Evolutionary conservation across 2,888 invertebrate genomes (phyloP), one percentile per base, ranked within the genome.

Genomic region (Diplazon laetatorius): DNA sequence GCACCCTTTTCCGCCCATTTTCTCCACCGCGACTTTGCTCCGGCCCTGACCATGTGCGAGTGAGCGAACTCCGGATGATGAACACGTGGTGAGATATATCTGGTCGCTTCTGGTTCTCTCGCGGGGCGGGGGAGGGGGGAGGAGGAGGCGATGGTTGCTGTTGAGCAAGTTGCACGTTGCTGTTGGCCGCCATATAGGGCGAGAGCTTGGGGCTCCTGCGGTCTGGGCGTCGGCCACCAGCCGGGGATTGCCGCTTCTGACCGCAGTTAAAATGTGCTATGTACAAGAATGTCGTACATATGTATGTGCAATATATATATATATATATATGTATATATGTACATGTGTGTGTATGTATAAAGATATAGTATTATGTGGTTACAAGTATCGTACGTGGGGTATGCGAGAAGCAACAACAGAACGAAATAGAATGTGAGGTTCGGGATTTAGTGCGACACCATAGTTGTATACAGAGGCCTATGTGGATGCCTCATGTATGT

Each of bases 181-280:
- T 68, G 68, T 55, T 55, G 68, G 48, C 68, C 30, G 25, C 68
- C 55, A 55, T 55, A 55, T 55, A 55, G 68, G 44, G 68, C 44
- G 37, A 59, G 52, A 25, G 44, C 42, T 42, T 16, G 25, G 39
- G 52, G 66, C n/a, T 65, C 62, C 66, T 70, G 76, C 68, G 78
- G 78, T 78, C 71, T 55, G 78, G 78, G 78, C 75, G 78, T 75
- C 75, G 78, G 78, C 75, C 78, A 78, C 78, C 75, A 66, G 52
- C 75, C 78, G 62, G 71, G 75, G 62, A 75, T 78, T 78, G 70
- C 75, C 46, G 71, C 55, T 55, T 30, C 66, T 75, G 78, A 78
- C 78, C 78, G 75, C 78, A 74, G 75, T 78, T 78, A 68, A 78
- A 78, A 75, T 78, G 75, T 78, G 78, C 75, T 78, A 78, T 78